Evolutionary conservation across 2,113 vertebrate genomes (phyloP).

Genomic region (Malurus elegans): DNA sequence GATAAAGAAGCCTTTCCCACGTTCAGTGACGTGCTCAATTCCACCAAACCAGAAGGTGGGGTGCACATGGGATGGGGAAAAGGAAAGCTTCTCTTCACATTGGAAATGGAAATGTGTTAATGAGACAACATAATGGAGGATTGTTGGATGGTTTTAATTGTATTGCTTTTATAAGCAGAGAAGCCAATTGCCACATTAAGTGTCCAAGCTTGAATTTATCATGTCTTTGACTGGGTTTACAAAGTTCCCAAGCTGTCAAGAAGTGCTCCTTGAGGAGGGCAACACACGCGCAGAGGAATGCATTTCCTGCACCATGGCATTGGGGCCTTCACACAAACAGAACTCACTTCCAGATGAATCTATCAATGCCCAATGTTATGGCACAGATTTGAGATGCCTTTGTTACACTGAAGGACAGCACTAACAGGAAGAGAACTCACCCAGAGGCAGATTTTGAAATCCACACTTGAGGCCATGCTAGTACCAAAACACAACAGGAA

Average conservation of each 20-base stretch:
- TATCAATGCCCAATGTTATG: neutral
- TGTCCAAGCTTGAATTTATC: neutral
- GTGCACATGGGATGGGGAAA: accelerated
- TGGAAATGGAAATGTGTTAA: neutral
- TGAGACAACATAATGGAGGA: accelerated
- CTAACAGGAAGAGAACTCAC: neutral
- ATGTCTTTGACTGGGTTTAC: neutral
- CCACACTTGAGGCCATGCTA: neutral
- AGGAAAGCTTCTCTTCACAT: neutral
- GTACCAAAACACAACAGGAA: neutral
- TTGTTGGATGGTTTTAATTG: neutral
- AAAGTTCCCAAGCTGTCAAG: neutral
- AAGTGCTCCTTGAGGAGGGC: neutral
- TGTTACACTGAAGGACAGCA: neutral
- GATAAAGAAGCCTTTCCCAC: neutral
- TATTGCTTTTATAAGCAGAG: neutral
- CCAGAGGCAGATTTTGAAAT: neutral
- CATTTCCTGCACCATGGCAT: neutral
- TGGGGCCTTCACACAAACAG: neutral
- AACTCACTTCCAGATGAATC: neutral
- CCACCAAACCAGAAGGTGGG: neutral
- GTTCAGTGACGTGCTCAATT: neutral
- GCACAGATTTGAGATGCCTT: neutral
- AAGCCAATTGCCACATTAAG: neutral
- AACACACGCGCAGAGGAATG: neutral